Evolutionary conservation across 2,113 vertebrate species (phyloP), one percentile per base, ranked within the genome.

Genomic region (Hyaena hyaena): DNA sequence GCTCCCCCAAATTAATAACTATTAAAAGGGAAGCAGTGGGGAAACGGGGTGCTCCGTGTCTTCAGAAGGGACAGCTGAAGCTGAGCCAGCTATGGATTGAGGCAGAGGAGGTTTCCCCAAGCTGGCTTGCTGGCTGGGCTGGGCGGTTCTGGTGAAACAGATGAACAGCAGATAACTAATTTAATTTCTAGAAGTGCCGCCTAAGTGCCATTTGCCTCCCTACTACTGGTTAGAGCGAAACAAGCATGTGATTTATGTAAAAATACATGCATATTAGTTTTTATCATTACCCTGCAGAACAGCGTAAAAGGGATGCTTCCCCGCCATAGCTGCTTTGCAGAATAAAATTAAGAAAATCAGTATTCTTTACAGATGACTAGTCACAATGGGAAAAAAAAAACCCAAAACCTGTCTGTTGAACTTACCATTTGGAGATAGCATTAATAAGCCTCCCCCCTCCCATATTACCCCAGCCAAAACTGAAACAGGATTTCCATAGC

Each of bases 301-400:
- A 87, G 87, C 91, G 24, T 91, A 69, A 96, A 93, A 97, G n/a
- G n/a, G 63, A 69, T 71, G 26, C 79, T 96, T 87, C 73, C 66
- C 66, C 93, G 66, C 66, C 23, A 0, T 84, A 94, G 80, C 66
- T 24, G 63, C 48, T 82, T 86, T 76, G 82, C 63, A 97, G 77
- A 97, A 90, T 89, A 88, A 95, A 97, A 96, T 97, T 77, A 97
- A 91, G 68, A 97, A 94, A 94, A 81, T 95, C 79, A 43, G n/a
- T 86, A 68, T 94, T 95, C 84, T 87, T 88, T 96, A 82, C 85
- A 81, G 92, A 58, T 88, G 74, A 74, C 66, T 88, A 77, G 90
- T 87, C 77, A 85, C 33, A 74, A 69, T 83, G 81, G 93, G 80
- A 81, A 93, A 23, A 61, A 61, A 9, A 61, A 39, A 39, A 3